A percentile compares a stretch with the other conserved stretches of the same genome.
Evolutionary conservation across 30 jellyfish, hydroid and myxozoan genomes (phyloP).

Genomic region (Aurelia sp.): DNA sequence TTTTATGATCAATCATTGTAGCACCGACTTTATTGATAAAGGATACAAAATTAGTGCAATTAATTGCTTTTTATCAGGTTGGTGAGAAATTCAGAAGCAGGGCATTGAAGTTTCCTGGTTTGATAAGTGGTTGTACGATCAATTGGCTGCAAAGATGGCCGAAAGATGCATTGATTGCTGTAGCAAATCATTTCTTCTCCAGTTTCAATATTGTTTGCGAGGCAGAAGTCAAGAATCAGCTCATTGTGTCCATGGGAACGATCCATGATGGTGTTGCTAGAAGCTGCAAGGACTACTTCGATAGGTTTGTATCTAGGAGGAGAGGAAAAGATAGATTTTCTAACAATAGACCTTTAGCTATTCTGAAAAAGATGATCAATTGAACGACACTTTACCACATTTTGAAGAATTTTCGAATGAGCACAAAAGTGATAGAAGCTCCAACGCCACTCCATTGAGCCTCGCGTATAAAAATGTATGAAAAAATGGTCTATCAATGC

Average conservation of each 20-base stretch:
- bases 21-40: too few species aligned
- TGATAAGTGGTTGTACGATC: conserved; percentile 89
- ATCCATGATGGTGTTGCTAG: conserved; percentile 88
- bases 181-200: conserved; percentile 77
- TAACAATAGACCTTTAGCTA: too few species aligned
- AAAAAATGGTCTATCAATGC: too few species aligned
- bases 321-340: too few species aligned
- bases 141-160: conserved; percentile 95
- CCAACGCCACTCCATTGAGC: too few species aligned
- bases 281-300: conserved; percentile 75
- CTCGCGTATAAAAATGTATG: too few species aligned
- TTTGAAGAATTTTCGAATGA: too few species aligned
- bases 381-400: too few species aligned
- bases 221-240: conserved; percentile 64
- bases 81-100: conserved; percentile 88
- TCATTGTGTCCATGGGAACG: conserved; percentile 79
- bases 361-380: too few species aligned
- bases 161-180: conserved; percentile 84
- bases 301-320: conserved; percentile 41
- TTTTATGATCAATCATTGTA: too few species aligned
- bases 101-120: conserved; percentile 84
- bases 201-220: conserved; percentile 73
- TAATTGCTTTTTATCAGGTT: conserved; percentile 23
- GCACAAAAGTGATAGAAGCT: too few species aligned
- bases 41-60: too few species aligned